phyloP scores from a whole-genome alignment of 2,888 invertebrate species.

The Rhyacophila evoluta region DNA sequence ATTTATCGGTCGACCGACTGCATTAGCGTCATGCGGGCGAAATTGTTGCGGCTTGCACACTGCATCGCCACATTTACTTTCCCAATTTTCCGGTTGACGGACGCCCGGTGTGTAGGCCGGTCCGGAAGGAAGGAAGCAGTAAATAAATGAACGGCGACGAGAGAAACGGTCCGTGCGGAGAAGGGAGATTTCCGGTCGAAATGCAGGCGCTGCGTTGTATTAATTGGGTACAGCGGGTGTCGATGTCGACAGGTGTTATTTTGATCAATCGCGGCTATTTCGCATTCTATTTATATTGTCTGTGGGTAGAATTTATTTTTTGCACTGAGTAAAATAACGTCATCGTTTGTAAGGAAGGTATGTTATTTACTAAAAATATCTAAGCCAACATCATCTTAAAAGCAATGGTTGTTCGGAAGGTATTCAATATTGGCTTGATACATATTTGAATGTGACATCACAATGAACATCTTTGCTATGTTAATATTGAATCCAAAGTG shows the following conservation, averaged over 20 bases:
- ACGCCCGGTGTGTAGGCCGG: neutral
- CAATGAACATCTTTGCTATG: too few species aligned
- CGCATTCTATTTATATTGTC: too few species aligned
- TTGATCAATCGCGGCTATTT: neutral
- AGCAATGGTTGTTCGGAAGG: too few species aligned
- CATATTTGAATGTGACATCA: too few species aligned
- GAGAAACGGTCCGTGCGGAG: neutral
- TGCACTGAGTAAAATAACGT: too few species aligned
- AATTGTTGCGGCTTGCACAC: neutral
- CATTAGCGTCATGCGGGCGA: neutral
- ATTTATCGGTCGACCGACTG: neutral
- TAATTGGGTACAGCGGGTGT: neutral
- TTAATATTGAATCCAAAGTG: too few species aligned
- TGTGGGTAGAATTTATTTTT: too few species aligned
- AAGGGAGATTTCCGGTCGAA: neutral
- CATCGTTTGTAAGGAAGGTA: too few species aligned
- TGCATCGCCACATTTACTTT: neutral
- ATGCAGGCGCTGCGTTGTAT: neutral
- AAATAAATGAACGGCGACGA: neutral
- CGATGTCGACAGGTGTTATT: neutral
- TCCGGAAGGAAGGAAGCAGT: slow-evolving; percentile 7
- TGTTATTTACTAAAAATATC: too few species aligned
- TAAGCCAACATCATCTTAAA: too few species aligned
- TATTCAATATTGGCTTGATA: too few species aligned
- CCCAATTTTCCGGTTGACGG: slow-evolving; percentile 31